phyloP scores from a whole-genome alignment of 2,888 invertebrate species.

The Metellina segmentata region DNA sequence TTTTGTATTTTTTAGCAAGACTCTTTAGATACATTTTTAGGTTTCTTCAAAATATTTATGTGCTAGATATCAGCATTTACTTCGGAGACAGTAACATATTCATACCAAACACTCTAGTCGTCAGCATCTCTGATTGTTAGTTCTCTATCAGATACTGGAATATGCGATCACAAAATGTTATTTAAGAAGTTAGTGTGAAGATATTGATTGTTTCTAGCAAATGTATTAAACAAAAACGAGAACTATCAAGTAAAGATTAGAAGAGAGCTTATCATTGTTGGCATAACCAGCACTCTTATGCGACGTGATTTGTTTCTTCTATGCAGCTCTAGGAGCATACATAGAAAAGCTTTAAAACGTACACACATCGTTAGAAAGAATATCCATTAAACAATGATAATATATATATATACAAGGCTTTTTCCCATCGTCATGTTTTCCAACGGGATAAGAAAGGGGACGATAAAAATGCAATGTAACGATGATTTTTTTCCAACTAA shows the following conservation, averaged over 20 bases:
- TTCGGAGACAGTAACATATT: no score
- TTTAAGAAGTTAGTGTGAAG: no score
- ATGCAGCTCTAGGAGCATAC: neutral
- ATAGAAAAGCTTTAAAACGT: neutral
- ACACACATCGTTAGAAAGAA: conserved; percentile 1
- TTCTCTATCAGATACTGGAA: no score
- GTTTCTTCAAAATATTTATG: no score
- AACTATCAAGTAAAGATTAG: neutral
- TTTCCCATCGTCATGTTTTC: conserved; percentile 16
- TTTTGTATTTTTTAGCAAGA: no score
- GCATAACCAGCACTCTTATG: neutral
- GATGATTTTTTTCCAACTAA: conserved; percentile 2
- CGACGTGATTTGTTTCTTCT: neutral
- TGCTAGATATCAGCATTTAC: no score
- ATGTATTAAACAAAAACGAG: neutral
- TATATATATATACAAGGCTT: neutral
- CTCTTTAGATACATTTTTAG: no score
- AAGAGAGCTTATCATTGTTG: neutral
- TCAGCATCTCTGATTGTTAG: no score
- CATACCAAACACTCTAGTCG: no score
- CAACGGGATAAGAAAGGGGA: neutral
- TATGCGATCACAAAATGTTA: no score
- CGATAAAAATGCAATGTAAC: conserved; percentile 1
- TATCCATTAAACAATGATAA: conserved; percentile 11
- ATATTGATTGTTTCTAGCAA: no score